phyloP scores from a whole-genome alignment of 2,888 invertebrate genomes.

The Eupithecia exiguata region DNA sequence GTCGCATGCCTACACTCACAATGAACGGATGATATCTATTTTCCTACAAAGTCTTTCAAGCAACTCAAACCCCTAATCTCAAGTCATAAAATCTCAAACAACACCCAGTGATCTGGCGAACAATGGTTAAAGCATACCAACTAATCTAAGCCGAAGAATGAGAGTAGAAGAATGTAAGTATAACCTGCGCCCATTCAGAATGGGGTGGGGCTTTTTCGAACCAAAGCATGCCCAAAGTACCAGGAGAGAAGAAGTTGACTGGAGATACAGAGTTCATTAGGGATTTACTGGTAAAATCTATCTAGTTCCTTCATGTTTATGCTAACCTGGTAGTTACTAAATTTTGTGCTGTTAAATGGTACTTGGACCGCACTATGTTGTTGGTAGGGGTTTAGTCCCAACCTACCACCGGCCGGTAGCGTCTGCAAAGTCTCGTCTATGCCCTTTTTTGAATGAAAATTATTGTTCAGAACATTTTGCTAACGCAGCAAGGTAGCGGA shows the following conservation, averaged over 20 bases:
- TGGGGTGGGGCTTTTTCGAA: not conserved
- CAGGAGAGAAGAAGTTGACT: no score
- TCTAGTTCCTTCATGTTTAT: no score
- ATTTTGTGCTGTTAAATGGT: no score
- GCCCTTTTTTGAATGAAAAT: not conserved
- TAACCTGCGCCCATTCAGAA: not conserved
- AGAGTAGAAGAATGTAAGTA: constrained; percentile 36
- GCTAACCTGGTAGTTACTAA: no score
- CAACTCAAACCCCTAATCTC: not conserved
- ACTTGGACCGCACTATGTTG: no score
- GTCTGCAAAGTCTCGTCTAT: not conserved
- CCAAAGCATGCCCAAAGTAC: not conserved
- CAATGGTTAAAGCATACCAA: constrained; percentile 29
- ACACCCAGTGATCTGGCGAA: constrained; percentile 27
- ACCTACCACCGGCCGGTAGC: no score
- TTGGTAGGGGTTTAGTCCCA: no score
- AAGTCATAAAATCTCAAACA: constrained; percentile 9
- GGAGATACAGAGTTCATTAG: no score
- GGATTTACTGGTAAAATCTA: no score
- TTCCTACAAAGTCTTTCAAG: not conserved
- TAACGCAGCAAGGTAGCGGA: no score
- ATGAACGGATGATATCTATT: not conserved
- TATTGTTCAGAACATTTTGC: not conserved
- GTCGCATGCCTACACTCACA: not conserved
- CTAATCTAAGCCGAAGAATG: constrained; percentile 20